Evolutionary conservation across 2,113 vertebrate genomes (phyloP), one percentile per base, ranked within the genome.

Genomic region (Gadus chalcogrammus): DNA sequence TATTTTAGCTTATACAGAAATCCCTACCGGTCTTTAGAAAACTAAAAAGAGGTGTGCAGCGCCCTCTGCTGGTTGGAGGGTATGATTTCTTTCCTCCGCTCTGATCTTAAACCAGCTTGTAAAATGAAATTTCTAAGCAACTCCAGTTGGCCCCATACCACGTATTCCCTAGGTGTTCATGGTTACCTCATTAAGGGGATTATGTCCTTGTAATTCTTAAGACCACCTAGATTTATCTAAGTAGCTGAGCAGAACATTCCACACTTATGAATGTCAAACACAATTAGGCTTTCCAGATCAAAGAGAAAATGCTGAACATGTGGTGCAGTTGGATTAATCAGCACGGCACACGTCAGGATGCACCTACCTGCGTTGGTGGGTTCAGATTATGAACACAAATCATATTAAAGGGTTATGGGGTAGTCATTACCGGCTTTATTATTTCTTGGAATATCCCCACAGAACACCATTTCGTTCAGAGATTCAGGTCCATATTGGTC

Each of bases 31-130:
- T 7, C 42, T 9, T 48, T 9, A 48, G 42, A 8, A 48, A 48
- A 9, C 42, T 12, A 48, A 65, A 55, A 5, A 22, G 56, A 18
- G 65, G 82, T 27, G 27, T 80, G 71, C 82, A 84, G 86, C 77
- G 0, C 85, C 89, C 86, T 81, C 89, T 88, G 48, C 79, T 87
- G 87, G 58, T 15, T 56, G 6, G 15, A 20, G 24, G 42, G 8
- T 48, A 2, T 48, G 42, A 11, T 48, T 7, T 48, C 2, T 48
- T 48, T 48, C 42, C 42, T 48, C 42, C 12, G 8, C 42, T 48
- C 42, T 22, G 5, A 16, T n/a, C 55, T 16, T 3, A 16, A 20
- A 67, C 16, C 3, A 18, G 15, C 17, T 8, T 28, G 22, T 52
- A 16, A n/a, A 42, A 11, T 18, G 11, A 12, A 17, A 38, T 70